Evolutionary conservation across 2,797 vertebrate species (phyloP), one percentile per base, ranked within the genome.

Genomic region (Crypturellus tataupa): DNA sequence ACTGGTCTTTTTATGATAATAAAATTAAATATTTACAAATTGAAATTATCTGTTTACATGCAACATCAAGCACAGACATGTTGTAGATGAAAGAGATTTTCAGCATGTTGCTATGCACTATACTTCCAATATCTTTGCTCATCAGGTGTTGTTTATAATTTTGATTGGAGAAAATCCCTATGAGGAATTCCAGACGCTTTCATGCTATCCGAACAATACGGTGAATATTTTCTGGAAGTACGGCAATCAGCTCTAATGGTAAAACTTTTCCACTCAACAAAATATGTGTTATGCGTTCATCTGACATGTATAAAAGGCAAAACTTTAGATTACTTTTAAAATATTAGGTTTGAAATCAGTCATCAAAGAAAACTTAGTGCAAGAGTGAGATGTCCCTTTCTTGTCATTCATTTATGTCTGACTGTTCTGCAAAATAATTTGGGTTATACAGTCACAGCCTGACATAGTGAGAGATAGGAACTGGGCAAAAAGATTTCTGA

Each of bases 291-390:
- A 60, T n/a, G 67, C 24, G 24, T 94, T 59, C 37, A 87, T 35
- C 55, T 70, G 67, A 10, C 42, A 80, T 42, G 51, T 51, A 20
- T 40, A 55, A 23, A 20, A 59, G 15, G 7, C 9, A 89, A 63
- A 68, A 75, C 9, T 51, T 44, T 13, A 69, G 65, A 81, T 78
- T 75, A 84, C 84, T 85, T 96, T n/a, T 29, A 58, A 87, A 90
- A 49, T 40, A 9, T 8, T 89, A 71, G 5, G 6, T 46, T 75
- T 64, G 71, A 63, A 80, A 49, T 80, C 0, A 31, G 8, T 62
- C 5, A 15, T 5, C 65, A 20, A 25, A 73, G 89, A 76, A 82
- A 5, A 24, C 90, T 59, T 87, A 62, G 71, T 35, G n/a, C 21
- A 70, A 46, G 44, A 64, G 12, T 42, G 49, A 15, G 42, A 35